Evolutionary conservation across 2,113 vertebrate genomes (phyloP).

Genomic region (Daphoenositta chrysoptera): DNA sequence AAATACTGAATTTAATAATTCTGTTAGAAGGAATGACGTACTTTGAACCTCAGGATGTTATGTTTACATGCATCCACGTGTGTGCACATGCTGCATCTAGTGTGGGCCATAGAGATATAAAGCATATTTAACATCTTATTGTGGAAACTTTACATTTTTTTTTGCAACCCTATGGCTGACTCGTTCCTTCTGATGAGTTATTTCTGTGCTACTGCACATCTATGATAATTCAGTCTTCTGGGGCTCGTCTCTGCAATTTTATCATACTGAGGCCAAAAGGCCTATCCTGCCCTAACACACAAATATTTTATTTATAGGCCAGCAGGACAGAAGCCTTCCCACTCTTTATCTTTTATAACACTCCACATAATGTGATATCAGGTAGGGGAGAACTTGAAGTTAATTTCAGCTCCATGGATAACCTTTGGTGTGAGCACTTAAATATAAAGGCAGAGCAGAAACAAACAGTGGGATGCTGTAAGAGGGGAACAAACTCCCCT

Average conservation of each 20-base stretch:
- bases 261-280: not conserved
- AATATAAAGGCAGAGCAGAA: not conserved
- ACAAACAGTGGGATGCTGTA: not conserved
- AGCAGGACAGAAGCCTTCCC: not conserved
- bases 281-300: not conserved
- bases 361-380: not conserved
- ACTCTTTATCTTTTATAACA: slow-evolving; percentile 35
- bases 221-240: not conserved
- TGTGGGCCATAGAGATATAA: not conserved
- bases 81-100: not conserved
- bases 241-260: not conserved
- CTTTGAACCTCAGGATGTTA: not conserved
- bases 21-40: not conserved
- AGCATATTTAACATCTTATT: not conserved
- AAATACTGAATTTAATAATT: not conserved
- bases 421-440: not conserved
- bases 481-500: not conserved
- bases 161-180: not conserved
- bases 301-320: slow-evolving; percentile 33
- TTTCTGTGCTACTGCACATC: not conserved
- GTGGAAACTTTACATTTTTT: not conserved
- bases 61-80: not conserved
- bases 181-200: not conserved
- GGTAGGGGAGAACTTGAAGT: not conserved
- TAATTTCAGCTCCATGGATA: not conserved